Evolutionary conservation across 37 sponge, comb jelly and placozoan genomes (phyloP).

Genomic region (Agelas oroides): DNA sequence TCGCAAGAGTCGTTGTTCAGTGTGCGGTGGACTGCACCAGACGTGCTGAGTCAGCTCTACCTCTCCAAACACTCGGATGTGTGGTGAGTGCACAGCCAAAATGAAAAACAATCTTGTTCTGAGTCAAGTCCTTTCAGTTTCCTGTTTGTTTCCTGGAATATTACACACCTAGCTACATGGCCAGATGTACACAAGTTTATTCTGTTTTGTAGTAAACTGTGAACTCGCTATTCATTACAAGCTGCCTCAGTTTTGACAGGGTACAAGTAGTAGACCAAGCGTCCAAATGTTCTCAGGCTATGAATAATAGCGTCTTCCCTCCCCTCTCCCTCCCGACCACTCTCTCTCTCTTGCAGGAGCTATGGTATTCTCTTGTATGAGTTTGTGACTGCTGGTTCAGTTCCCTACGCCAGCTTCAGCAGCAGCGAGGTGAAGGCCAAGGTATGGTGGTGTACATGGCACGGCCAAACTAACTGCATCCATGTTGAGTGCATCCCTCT

Average conservation of each 20-base stretch:
- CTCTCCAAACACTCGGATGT: slow-evolving; percentile 78
- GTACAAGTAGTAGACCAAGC: background rate
- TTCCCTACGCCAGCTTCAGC: slow-evolving; percentile 86
- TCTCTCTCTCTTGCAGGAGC: slow-evolving; percentile 59
- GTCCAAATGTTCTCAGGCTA: background rate
- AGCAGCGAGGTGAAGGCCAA: slow-evolving; percentile 72
- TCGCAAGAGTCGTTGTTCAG: background rate
- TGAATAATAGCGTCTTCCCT: too few relatives aligned
- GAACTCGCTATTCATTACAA: too few relatives aligned
- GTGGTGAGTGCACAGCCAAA: slow-evolving; percentile 79
- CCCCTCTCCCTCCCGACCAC: background rate
- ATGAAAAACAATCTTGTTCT: background rate
- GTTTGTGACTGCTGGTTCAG: slow-evolving; percentile 83
- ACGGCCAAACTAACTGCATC: background rate
- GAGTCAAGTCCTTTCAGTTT: too few relatives aligned
- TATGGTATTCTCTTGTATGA: slow-evolving; percentile 88
- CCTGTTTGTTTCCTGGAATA: too few relatives aligned
- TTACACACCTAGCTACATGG: too few relatives aligned
- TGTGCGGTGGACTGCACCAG: slow-evolving; percentile 90
- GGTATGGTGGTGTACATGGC: slow-evolving; percentile 27
- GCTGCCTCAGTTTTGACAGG: background rate
- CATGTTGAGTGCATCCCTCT: too few relatives aligned
- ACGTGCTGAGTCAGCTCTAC: slow-evolving; percentile 48
- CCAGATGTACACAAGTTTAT: too few relatives aligned
- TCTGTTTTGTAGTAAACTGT: too few relatives aligned